A percentile compares a stretch with the other conserved stretches of the same genome.
phyloP scores from a whole-genome alignment of 1,140 invertebrate genomes.

The Littorina saxatilis region DNA sequence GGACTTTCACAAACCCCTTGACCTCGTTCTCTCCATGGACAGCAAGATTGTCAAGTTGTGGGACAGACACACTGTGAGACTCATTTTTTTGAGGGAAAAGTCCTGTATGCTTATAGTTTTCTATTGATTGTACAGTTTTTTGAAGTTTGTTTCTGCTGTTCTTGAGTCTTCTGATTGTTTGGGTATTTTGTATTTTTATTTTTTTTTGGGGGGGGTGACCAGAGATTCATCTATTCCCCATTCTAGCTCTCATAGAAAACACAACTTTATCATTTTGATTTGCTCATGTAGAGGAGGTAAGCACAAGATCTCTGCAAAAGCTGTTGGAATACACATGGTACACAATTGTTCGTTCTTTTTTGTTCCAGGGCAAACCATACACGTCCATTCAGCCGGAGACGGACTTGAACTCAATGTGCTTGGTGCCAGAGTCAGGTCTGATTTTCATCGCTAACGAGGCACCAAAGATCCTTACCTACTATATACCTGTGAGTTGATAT shows the following conservation, averaged over 20 bases:
- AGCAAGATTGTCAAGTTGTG: conserved; percentile 95
- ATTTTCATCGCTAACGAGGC: conserved; percentile 96
- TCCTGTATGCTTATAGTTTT: no score
- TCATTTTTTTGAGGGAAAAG: no score
- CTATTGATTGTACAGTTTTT: background rate
- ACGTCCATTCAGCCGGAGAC: conserved; percentile 91
- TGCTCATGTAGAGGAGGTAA: no score
- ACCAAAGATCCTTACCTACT: conserved; percentile 95
- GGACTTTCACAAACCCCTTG: conserved; percentile 87
- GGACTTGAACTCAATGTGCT: conserved; percentile 93
- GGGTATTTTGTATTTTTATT: background rate
- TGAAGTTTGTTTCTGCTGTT: background rate
- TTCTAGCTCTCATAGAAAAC: no score
- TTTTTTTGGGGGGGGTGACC: no score
- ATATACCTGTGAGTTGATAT: conserved; percentile 89
- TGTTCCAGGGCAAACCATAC: conserved; percentile 89
- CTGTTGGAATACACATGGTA: no score
- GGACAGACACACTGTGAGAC: conserved; percentile 90
- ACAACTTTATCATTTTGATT: no score
- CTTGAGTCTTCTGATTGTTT: background rate
- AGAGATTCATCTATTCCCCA: background rate
- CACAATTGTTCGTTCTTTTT: background rate
- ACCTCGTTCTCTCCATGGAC: conserved; percentile 91
- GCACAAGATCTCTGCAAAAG: no score
- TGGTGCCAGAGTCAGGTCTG: conserved; percentile 91